Base-by-base conservation (phyloP, 2,113 vertebrate genomes). In the Saimiri boliviensis region DNA sequence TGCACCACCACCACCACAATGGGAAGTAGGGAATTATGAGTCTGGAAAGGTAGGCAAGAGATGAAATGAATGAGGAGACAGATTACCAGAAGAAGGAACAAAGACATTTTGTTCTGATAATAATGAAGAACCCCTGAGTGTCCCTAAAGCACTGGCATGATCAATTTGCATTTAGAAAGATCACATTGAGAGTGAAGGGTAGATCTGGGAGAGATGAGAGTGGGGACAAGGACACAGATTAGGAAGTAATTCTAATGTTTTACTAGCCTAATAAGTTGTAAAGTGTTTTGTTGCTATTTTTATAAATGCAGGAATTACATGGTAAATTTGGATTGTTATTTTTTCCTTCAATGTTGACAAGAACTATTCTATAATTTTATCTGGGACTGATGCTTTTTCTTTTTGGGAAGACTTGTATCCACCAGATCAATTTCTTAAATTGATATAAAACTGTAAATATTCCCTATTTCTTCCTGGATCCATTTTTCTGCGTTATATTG, bases 341-440 rank as follows among this genome's bases (percentile, higher is more conserved):
- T 21, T 94, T 47, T 89, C 42, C 25, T 95, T 95, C 49, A 92
- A 21, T 47, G 68, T 45, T 42, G 21, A 86, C 13, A n/a, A 58
- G 68, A 80, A 30, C 35, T 60, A 25, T 63, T 30, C 21, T 70
- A n/a, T 20, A 52, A 49, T 90, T 68, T 83, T 89, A 49, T 90
- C 35, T 68, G 23, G 27, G 1, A 13, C 9, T 83, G 1, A 30
- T 63, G 17, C 45, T 14, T 84, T 14, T 82, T 82, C n/a, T 30
- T 23, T 49, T 17, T 58, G 52, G 19, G 13, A 88, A 89, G 45
- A 89, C 63, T 92, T 90, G 21, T 66, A 86, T 49, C 19, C 88
- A 47, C 13, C 25, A 82, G 35, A 47, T 52, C 42, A 3, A 85
- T 66, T 85, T 95, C 17, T 83, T 77, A 93, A 95, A 80, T 37